Percentiles rank a stretch among this genome's conserved stretches.
These are phyloP conservation scores for Quadriops clusia DNA, from an alignment of 2,888 invertebrate species.

Conservation along the genomic window DNA sequence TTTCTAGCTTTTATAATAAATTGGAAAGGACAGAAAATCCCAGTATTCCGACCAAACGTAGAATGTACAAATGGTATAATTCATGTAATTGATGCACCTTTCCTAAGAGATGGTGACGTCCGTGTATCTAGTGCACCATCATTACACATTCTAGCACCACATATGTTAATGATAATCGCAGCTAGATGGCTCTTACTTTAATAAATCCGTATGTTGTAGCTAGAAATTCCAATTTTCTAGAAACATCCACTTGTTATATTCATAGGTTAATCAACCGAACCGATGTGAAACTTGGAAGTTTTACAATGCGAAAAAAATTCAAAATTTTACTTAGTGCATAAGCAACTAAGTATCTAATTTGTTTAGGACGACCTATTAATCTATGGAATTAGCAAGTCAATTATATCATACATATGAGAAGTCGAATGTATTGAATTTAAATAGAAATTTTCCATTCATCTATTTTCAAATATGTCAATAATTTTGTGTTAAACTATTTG, in stretches of 20 bases:
- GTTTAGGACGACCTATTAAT: too few relatives aligned
- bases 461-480: too few relatives aligned
- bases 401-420: too few relatives aligned
- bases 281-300: constrained; percentile 11
- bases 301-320: too few relatives aligned
- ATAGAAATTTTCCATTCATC: too few relatives aligned
- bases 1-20: constrained; percentile 67
- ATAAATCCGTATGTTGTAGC: constrained; percentile 12
- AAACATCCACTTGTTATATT: constrained; percentile 4
- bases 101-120: constrained; percentile 74
- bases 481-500: too few relatives aligned
- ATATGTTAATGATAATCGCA: constrained; percentile 31
- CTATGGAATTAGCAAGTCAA: too few relatives aligned
- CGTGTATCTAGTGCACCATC: constrained; percentile 44
- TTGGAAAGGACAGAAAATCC: constrained; percentile 76
- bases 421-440: too few relatives aligned
- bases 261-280: constrained; percentile 8
- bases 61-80: constrained; percentile 93
- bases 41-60: constrained; percentile 81
- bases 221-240: constrained; percentile 11
- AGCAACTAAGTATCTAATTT: too few relatives aligned
- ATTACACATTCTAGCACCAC: constrained; percentile 26
- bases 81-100: constrained; percentile 83
- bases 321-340: too few relatives aligned
- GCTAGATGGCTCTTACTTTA: constrained; percentile 36